Evolutionary conservation across 2,113 vertebrate genomes (phyloP).

Genomic region (Dolichallabes microphthalmus): DNA sequence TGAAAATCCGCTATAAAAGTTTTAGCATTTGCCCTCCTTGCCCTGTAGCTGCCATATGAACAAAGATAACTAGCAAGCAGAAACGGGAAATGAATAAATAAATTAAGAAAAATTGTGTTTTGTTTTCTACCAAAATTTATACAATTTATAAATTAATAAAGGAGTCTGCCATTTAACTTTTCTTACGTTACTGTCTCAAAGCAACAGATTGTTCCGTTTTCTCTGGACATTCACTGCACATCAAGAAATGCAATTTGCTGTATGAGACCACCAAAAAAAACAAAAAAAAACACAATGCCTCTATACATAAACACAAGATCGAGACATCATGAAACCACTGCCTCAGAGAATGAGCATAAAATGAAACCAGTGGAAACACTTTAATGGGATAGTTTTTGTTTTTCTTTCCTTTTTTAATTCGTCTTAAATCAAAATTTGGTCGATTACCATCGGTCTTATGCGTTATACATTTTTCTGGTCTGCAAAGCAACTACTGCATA

Average conservation of each 20-base stretch:
- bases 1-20: background rate
- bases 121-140: background rate
- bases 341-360: background rate
- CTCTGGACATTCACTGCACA: no score
- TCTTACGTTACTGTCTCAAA: background rate
- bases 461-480: no score
- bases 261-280: background rate
- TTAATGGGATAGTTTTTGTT: no score
- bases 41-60: background rate
- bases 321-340: background rate
- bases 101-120: background rate
- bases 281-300: background rate
- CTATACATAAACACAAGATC: background rate
- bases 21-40: background rate
- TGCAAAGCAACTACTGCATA: no score
- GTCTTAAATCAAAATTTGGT: no score
- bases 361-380: background rate
- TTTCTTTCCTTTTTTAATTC: no score
- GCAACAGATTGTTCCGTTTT: background rate
- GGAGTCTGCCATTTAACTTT: background rate
- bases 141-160: background rate
- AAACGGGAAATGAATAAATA: background rate
- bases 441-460: no score
- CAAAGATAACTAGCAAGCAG: background rate
- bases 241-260: background rate